Conservation (phyloP, 2,888 invertebrate species). For the Trimorus sp. region DNA sequence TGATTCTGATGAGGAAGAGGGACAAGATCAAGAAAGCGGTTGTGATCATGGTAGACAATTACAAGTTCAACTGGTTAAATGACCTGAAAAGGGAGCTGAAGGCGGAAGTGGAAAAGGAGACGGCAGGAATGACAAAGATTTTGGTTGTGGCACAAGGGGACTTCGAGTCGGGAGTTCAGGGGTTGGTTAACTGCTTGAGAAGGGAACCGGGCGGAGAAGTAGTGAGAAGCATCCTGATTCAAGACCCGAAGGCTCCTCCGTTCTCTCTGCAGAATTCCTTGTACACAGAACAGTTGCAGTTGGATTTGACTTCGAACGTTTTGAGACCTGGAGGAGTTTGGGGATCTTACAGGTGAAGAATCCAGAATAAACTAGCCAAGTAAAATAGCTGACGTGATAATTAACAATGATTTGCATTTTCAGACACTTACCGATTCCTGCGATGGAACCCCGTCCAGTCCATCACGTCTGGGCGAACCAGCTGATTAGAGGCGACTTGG, state of each 20-base stretch:
- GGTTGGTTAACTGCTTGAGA: conserved; percentile 92
- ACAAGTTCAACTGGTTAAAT: conserved; percentile 79
- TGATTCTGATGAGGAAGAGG: conserved; percentile 71
- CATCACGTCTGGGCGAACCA: conserved; percentile 89
- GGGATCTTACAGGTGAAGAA: conserved; percentile 86
- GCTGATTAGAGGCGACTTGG: conserved; percentile 91
- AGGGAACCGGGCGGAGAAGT: conserved; percentile 87
- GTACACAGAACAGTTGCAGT: conserved; percentile 86
- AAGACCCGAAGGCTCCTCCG: conserved; percentile 84
- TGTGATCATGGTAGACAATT: conserved; percentile 72
- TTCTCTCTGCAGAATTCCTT: conserved; percentile 86
- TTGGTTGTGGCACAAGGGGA: conserved; percentile 87
- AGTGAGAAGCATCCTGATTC: conserved; percentile 85
- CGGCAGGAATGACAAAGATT: conserved; percentile 82
- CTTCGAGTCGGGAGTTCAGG: conserved; percentile 88
- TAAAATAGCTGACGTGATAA: no score
- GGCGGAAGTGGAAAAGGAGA: conserved; percentile 80
- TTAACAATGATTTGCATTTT: neutral
- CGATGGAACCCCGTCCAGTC: conserved; percentile 81
- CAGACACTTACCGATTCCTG: conserved; percentile 88
- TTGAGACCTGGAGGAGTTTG: conserved; percentile 82
- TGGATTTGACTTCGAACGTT: conserved; percentile 92
- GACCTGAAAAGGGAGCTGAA: conserved; percentile 76
- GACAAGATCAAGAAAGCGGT: conserved; percentile 72
- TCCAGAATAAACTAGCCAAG: neutral